phyloP scores from a whole-genome alignment of 2,797 vertebrate genomes.

The Gymnoscopelus microlampas region DNA sequence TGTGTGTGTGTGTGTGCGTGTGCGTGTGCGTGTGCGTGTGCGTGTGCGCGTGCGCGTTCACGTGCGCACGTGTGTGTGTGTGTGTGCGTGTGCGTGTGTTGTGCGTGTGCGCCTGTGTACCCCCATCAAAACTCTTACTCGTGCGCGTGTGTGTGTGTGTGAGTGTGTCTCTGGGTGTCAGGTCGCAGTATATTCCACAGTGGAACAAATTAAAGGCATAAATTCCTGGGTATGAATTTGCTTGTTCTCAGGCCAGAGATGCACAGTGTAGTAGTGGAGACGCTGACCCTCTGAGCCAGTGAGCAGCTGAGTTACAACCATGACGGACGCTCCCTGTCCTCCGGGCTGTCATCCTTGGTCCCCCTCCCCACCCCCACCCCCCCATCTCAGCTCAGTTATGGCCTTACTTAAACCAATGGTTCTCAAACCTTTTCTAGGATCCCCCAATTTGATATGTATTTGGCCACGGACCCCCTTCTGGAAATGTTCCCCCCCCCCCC shows the following conservation, averaged over 20 bases:
- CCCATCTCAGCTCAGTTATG: too few relatives aligned
- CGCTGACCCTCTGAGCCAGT: constrained; percentile 8
- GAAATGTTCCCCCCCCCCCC: too few relatives aligned
- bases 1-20: neutral
- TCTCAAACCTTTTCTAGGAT: too few relatives aligned
- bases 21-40: constrained; percentile 1
- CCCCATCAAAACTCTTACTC: constrained; percentile 5
- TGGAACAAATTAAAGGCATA: constrained; percentile 49
- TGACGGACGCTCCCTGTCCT: neutral
- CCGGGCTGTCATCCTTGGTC: neutral
- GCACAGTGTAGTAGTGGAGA: neutral
- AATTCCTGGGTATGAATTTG: constrained; percentile 34
- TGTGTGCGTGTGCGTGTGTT: constrained; percentile 12
- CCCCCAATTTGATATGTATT: too few relatives aligned
- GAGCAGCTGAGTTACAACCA: neutral
- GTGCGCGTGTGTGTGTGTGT: constrained; percentile 20
- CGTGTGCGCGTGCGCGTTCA: constrained; percentile 3
- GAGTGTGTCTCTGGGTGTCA: constrained; percentile 21
- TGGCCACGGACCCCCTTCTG: too few relatives aligned
- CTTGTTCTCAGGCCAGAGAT: constrained; percentile 15
- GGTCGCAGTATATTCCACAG: constrained; percentile 15
- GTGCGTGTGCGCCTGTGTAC: neutral
- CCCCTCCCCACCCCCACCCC: too few relatives aligned
- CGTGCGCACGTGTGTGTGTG: constrained; percentile 3
- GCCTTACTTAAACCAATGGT: too few relatives aligned